Conservation (phyloP, 37 sponge, comb jelly and placozoan genomes). For the Geodia barretti region DNA sequence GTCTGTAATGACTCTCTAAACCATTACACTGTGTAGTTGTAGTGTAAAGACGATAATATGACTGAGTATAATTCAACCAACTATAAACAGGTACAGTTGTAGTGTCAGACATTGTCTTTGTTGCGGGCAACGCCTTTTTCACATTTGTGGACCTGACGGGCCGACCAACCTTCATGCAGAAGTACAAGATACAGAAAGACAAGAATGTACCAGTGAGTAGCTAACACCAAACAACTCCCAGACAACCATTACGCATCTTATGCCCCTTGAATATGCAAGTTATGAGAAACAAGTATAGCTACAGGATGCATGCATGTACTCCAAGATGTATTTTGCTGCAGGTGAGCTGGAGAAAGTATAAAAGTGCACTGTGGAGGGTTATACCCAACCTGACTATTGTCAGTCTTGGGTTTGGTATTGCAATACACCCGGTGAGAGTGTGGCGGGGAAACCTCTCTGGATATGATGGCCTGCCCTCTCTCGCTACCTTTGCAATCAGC, state of each 20-base stretch:
- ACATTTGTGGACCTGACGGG: conserved; percentile 75
- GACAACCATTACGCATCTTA: no score
- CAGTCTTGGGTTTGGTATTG: conserved; percentile 36
- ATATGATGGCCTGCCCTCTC: conserved; percentile 85
- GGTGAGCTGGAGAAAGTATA: conserved; percentile 66
- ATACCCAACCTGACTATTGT: conserved; percentile 59
- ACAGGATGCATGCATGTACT: background rate
- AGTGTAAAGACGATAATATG: no score
- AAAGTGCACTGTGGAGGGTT: conserved; percentile 48
- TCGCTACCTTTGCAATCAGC: conserved; percentile 54
- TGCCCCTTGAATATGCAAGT: no score
- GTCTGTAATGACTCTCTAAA: no score
- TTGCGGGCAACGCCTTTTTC: conserved; percentile 69
- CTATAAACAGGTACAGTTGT: no score
- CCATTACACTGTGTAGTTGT: no score
- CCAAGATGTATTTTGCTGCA: background rate
- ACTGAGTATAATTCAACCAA: no score
- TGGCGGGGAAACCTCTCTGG: conserved; percentile 59
- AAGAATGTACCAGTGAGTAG: conserved; percentile 58
- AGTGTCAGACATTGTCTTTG: no score
- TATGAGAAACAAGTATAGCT: no score
- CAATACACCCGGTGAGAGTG: conserved; percentile 17
- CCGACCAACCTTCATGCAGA: conserved; percentile 57
- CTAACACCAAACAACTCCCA: no score
- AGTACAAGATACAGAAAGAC: conserved; percentile 91